Evolutionary conservation across 2,797 vertebrate genomes (phyloP), one percentile per base, ranked within the genome.

Genomic region (Typhlichthys eigenmanni): DNA sequence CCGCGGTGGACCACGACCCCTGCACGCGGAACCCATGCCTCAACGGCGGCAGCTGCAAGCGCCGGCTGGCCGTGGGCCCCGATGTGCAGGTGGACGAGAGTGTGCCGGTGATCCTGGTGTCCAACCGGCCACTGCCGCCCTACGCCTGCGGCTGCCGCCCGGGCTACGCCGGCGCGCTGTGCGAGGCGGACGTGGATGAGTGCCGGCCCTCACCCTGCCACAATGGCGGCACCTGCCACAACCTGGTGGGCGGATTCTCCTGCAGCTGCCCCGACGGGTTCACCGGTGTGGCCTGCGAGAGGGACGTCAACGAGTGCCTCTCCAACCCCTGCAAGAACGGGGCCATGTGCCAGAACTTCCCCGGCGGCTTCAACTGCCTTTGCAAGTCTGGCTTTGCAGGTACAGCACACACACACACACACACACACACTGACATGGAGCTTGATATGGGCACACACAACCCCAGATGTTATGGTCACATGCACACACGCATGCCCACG

Each of bases 381-480:
- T 99, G 98, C 88, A 98, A 96, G 90, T 91, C 94, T 0, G 97
- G 97, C 34, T 98, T 95, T 79, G 93, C 97, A 98, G 98, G 98
- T 99, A 96, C 54, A 53, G 65, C 76, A 77, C 70, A 73, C 60
- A 8, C 48, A 72, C 53, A 47, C 45, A 17, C 55, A 38, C 69
- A 69, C 46, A 24, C 24, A 72, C 13, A 29, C 43, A 24, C 55
- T 34, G 53, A 65, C 54, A 62, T 19, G 19, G 19, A 19, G 19
- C 80, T 85, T 17, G 17, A 17, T 78, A 76, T 51, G 59, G 79
- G 58, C 65, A 60, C 57, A 57, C 62, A 64, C 57, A 72, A 45
- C 63, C 32, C 56, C 72, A 19, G 32, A 11, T 54, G 47, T 62
- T 64, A 50, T 54, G 49, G 58, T 63, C 8, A 14, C 16, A 45